These are phyloP conservation scores for Cheilosia scutellata DNA, from an alignment of 2,888 invertebrate species.

Conservation along the genomic window DNA sequence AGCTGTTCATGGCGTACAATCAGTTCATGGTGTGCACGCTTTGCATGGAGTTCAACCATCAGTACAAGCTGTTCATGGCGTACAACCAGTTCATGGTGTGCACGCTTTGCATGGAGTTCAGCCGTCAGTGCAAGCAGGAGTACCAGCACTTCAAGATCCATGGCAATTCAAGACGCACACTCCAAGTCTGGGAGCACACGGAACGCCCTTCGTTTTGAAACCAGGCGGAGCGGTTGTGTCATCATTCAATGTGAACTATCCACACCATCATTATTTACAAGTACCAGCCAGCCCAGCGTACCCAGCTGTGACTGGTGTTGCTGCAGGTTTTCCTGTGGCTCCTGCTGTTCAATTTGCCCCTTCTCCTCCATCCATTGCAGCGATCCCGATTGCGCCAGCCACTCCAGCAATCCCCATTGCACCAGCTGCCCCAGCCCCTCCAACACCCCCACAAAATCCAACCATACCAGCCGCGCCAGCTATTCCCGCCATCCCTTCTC, in stretches of 20 bases:
- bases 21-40: conserved; percentile 52
- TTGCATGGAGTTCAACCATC: conserved; percentile 14
- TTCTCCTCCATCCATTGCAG: conserved; percentile 45
- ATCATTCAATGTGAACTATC: conserved; percentile 82
- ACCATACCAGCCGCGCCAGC: background rate
- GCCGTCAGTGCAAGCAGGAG: conserved; percentile 34
- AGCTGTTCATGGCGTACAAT: conserved; percentile 60
- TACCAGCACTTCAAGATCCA: conserved; percentile 59
- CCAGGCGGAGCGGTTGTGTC: conserved; percentile 82
- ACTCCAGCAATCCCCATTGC: conserved; percentile 26
- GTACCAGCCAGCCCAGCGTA: conserved; percentile 76
- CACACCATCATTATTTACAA: conserved; percentile 79
- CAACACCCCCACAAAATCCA: background rate
- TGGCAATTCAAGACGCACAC: conserved; percentile 49
- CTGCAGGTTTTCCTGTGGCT: conserved; percentile 75
- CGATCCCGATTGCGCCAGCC: conserved; percentile 12
- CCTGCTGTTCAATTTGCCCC: conserved; percentile 53
- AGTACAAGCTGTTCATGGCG: conserved; percentile 4
- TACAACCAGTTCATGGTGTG: conserved; percentile 27
- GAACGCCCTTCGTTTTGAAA: conserved; percentile 80
- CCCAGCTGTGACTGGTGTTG: conserved; percentile 37
- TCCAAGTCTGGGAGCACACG: conserved; percentile 43
- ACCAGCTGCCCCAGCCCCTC: background rate
- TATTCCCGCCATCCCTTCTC: conserved; percentile 77
- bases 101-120: background rate